Evolutionary conservation across 2,888 invertebrate genomes (phyloP).

Genomic region (Caenorhabditis sp.): DNA sequence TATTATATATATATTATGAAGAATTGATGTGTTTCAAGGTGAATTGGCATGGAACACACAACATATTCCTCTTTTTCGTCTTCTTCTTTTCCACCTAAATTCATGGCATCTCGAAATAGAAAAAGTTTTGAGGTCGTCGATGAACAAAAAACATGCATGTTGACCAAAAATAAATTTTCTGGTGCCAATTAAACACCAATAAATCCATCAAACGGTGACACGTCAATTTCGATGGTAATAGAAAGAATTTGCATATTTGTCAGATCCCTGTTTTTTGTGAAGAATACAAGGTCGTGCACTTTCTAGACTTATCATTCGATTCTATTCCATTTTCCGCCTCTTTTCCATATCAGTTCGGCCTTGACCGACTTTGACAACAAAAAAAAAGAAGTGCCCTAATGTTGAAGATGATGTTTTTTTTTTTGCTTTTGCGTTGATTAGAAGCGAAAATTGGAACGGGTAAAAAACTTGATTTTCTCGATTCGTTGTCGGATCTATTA

Average conservation of each 20-base stretch:
- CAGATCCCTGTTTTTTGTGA: too few species aligned
- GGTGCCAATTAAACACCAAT: not conserved
- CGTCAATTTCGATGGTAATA: too few species aligned
- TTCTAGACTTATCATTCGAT: not conserved
- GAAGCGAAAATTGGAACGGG: not conserved
- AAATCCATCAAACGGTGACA: not conserved
- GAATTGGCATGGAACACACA: not conserved
- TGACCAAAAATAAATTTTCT: not conserved
- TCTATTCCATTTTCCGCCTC: not conserved
- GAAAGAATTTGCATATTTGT: too few species aligned
- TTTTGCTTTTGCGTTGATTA: constrained; percentile 3
- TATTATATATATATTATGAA: not conserved
- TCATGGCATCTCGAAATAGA: too few species aligned
- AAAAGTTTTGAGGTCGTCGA: too few species aligned
- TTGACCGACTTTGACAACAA: constrained; percentile 24
- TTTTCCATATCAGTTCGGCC: not conserved
- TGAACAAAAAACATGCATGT: too few species aligned
- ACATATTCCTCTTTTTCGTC: too few species aligned
- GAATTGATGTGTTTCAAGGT: not conserved
- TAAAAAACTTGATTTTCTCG: constrained; percentile 5
- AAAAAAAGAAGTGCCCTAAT: constrained; percentile 28
- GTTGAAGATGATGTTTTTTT: too few species aligned
- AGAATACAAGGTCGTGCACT: not conserved
- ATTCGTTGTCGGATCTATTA: constrained; percentile 15
- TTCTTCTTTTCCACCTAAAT: too few species aligned